Evolutionary conservation across 1,140 invertebrate genomes (phyloP).

Genomic region (Dufourea novaeangliae): DNA sequence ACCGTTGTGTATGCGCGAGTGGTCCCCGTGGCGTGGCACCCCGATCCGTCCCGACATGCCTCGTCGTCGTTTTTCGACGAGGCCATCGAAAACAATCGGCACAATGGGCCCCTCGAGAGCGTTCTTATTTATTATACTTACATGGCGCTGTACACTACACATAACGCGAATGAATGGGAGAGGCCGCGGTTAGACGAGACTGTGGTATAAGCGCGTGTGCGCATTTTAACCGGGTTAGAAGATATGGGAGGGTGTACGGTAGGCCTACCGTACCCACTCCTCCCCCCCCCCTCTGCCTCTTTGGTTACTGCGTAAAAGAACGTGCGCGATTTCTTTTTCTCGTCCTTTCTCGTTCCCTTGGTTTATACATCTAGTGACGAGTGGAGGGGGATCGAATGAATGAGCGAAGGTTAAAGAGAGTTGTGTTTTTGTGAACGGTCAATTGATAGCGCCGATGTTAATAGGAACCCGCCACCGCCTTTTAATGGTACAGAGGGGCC

Average conservation of each 20-base stretch:
- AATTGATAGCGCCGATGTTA: conserved; percentile 50
- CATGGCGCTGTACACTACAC: conserved; percentile 48
- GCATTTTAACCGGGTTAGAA: conserved; percentile 43
- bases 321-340: conserved; percentile 41
- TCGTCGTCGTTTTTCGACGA: conserved; percentile 64
- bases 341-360: background rate
- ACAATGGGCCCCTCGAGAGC: conserved; percentile 65
- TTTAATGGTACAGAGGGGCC: conserved; percentile 25
- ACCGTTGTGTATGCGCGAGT: conserved; percentile 25
- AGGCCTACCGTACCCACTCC: too few relatives aligned
- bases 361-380: background rate
- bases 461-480: conserved; percentile 32
- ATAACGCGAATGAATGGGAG: conserved; percentile 55
- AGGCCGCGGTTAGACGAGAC: conserved; percentile 43
- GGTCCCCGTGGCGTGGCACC: conserved; percentile 58
- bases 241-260: too few relatives aligned
- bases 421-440: conserved; percentile 47
- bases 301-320: conserved; percentile 55
- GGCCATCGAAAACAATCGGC: conserved; percentile 65
- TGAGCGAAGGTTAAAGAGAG: conserved; percentile 38
- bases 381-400: background rate
- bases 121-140: conserved; percentile 70
- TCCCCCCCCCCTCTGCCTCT: too few relatives aligned
- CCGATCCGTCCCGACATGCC: conserved; percentile 55
- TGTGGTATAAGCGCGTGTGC: conserved; percentile 51